Percentiles rank a stretch among this genome's conserved stretches.
These are phyloP conservation scores for Myopa tessellatipennis DNA, from an alignment of 2,888 invertebrate genomes.

Conservation along the genomic window DNA sequence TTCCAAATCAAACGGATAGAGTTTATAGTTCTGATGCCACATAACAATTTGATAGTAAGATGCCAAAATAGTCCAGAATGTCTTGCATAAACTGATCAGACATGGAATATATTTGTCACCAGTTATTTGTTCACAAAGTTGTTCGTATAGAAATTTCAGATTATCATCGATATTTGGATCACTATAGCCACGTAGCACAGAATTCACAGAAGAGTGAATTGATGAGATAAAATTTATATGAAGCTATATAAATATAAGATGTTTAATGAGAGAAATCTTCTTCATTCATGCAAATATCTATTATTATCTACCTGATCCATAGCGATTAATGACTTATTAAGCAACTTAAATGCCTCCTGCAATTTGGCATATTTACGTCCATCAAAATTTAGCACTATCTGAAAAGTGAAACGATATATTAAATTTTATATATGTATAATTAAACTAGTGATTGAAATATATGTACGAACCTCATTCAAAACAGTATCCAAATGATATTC, in stretches of 20 bases:
- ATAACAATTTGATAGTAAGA: constrained; percentile 76
- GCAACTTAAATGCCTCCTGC: constrained; percentile 85
- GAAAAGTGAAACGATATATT: constrained; percentile 17
- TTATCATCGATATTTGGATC: constrained; percentile 69
- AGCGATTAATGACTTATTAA: constrained; percentile 92
- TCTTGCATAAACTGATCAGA: constrained; percentile 86
- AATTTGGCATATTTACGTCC: constrained; percentile 82
- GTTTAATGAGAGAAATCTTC: background rate
- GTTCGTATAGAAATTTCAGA: constrained; percentile 80
- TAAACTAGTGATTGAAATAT: background rate
- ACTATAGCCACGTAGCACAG: constrained; percentile 70
- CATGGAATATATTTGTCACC: constrained; percentile 72
- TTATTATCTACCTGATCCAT: constrained; percentile 76
- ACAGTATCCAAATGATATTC: constrained; percentile 92
- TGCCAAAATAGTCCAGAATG: constrained; percentile 82
- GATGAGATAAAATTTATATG: constrained; percentile 96
- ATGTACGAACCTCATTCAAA: constrained; percentile 76
- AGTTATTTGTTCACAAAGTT: constrained; percentile 75
- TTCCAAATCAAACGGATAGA: constrained; percentile 62
- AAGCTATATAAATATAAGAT: constrained; percentile 70
- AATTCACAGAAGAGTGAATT: constrained; percentile 82
- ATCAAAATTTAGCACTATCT: constrained; percentile 77
- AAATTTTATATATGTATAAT: constrained; percentile 5
- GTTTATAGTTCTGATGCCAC: constrained; percentile 67
- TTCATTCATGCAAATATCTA: background rate